These are phyloP conservation scores for Lasius platythorax DNA, from an alignment of 2,888 invertebrate species.

Conservation along the genomic window DNA sequence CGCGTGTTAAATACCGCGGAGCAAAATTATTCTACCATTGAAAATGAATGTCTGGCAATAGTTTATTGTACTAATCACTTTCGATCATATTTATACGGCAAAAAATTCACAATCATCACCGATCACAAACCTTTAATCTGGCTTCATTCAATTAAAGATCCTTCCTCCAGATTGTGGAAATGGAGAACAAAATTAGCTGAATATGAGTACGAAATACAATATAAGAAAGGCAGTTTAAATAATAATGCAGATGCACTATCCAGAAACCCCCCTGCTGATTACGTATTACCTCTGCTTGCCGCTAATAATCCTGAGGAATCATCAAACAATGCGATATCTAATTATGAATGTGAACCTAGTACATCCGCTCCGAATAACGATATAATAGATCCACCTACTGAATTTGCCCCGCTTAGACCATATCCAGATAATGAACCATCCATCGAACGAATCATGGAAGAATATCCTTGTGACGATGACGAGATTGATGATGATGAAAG, in stretches of 20 bases:
- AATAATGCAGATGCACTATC: not conserved
- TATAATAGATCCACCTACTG: too few relatives aligned
- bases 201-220: not conserved
- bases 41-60: not conserved
- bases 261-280: not conserved
- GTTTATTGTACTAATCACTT: not conserved
- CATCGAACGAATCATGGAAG: too few relatives aligned
- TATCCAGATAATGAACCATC: too few relatives aligned
- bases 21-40: not conserved
- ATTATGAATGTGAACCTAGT: too few relatives aligned
- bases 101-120: not conserved
- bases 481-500: not conserved
- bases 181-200: not conserved
- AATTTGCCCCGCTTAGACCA: too few relatives aligned
- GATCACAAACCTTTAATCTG: not conserved
- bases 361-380: too few relatives aligned
- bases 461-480: too few relatives aligned
- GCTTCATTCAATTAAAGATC: not conserved
- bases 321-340: too few relatives aligned
- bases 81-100: not conserved
- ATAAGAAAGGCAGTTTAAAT: not conserved
- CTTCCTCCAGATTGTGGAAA: not conserved
- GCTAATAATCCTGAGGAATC: too few relatives aligned
- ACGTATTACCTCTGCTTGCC: not conserved
- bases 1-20: too few relatives aligned